Base-by-base conservation (phyloP, 2,888 invertebrate genomes). In the Rhagium mordax region DNA sequence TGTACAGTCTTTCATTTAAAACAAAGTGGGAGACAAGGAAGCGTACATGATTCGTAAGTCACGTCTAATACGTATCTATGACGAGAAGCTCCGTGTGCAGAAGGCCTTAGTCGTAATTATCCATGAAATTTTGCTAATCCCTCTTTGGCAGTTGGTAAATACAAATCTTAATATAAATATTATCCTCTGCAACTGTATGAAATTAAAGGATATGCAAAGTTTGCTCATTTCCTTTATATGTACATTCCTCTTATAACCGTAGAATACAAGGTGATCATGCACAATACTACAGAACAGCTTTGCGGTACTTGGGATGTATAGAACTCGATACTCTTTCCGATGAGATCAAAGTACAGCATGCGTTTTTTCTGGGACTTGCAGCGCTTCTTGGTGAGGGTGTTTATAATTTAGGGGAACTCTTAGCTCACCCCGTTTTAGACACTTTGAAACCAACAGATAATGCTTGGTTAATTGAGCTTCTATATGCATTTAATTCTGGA, bases 331-430 rank as follows among this genome's bases (percentile, higher is more conserved):
- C 92, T 7, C 89, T 95, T 77, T 90, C 91, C 1, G 88, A 89
- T 62, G 91, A 92, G 75, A 91, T 93, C 65, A 92, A 94, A 88
- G 90, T 92, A 68, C 92, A 93, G 67, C 94, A 96, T 82, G 99
- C 99, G 0, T 96, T 97, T 85, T 93, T 97, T 81, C 90, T 99
- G 3, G 96, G 98, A 0, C 89, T 99, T 6, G 99, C 99, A 0
- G 99, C 98, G 0, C 91, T 99, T 21, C 89, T 99, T 1, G 99
- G 98, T 0, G 96, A 97, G 82, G 96, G 95, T 20, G 96, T 99
- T 18, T 99, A 98, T 87, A 99, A 99, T 87, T 93, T 99, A 81
- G 99, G 98, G 0, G 99, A 99, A 88, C 89, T 99, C 87, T 88
- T 99, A 57, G 98, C 98, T 0, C 99, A 99, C 89, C 97, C 98